Conservation (phyloP, 2,888 invertebrate genomes). For the Aethes cnicana region DNA sequence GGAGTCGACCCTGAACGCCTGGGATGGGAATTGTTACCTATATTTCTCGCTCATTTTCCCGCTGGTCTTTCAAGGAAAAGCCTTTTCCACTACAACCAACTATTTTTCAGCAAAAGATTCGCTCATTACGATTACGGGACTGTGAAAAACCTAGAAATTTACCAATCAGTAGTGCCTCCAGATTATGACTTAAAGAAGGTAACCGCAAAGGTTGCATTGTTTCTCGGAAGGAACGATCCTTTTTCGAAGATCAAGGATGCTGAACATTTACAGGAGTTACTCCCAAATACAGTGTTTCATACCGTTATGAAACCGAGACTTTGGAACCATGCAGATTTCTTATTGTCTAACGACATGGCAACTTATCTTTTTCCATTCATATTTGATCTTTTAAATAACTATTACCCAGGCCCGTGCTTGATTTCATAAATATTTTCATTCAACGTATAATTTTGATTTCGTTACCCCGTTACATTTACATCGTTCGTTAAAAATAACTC, state of each 20-base stretch:
- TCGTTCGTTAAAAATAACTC: no score
- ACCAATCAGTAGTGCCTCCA: constrained; percentile 37
- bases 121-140: constrained; percentile 40
- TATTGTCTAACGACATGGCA: constrained; percentile 46
- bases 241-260: constrained; percentile 56
- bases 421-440: no score
- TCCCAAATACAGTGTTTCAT: constrained; percentile 47
- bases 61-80: constrained; percentile 44
- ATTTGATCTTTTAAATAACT: constrained; percentile 36
- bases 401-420: no score
- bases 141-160: constrained; percentile 36
- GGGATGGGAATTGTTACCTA: constrained; percentile 65
- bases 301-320: constrained; percentile 38
- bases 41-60: constrained; percentile 43
- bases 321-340: constrained; percentile 47
- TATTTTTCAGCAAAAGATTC: constrained; percentile 35
- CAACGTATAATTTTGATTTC: no score
- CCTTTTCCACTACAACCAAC: constrained; percentile 41
- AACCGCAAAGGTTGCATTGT: constrained; percentile 52
- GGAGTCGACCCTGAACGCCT: constrained; percentile 79
- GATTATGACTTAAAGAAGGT: constrained; percentile 43
- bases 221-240: constrained; percentile 77
- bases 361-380: constrained; percentile 46
- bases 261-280: constrained; percentile 32
- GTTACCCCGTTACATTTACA: no score